These are phyloP conservation scores for Acanthochromis polyacanthus DNA, from an alignment of 2,113 vertebrate species.

Conservation along the genomic window DNA sequence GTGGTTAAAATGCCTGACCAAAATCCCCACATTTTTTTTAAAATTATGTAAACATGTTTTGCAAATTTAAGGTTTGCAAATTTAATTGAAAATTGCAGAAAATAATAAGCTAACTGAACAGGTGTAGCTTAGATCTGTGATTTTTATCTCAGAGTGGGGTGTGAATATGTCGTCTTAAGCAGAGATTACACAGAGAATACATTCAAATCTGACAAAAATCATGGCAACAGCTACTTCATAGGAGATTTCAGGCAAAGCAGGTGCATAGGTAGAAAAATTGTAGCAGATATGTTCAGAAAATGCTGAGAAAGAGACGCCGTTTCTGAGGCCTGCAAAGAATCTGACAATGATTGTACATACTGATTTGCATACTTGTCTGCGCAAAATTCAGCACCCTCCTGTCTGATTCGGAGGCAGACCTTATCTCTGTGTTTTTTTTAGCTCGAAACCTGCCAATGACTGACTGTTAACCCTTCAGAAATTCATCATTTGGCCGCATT, in stretches of 20 bases:
- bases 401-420: slow-evolving; percentile 62
- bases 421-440: slow-evolving; percentile 75
- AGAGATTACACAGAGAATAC: background rate
- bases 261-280: slow-evolving; percentile 1
- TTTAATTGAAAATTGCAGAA: background rate
- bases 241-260: slow-evolving; percentile 33
- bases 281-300: background rate
- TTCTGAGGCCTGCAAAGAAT: slow-evolving; percentile 32
- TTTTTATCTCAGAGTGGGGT: slow-evolving; percentile 13
- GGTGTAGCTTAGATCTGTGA: background rate
- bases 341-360: slow-evolving; percentile 50
- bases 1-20: background rate
- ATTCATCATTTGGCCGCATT: slow-evolving; percentile 80
- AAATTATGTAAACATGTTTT: background rate
- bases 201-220: slow-evolving; percentile 37
- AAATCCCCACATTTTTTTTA: background rate
- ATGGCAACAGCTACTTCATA: slow-evolving; percentile 11
- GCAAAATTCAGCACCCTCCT: slow-evolving; percentile 31
- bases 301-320: slow-evolving; percentile 30
- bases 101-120: slow-evolving; percentile 8
- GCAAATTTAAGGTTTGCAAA: background rate
- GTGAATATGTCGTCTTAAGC: slow-evolving; percentile 9
- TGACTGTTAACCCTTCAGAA: slow-evolving; percentile 81
- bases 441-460: slow-evolving; percentile 67
- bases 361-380: slow-evolving; percentile 72